Base-by-base conservation (phyloP, 2,113 vertebrate genomes). In the Ailurus styani region DNA sequence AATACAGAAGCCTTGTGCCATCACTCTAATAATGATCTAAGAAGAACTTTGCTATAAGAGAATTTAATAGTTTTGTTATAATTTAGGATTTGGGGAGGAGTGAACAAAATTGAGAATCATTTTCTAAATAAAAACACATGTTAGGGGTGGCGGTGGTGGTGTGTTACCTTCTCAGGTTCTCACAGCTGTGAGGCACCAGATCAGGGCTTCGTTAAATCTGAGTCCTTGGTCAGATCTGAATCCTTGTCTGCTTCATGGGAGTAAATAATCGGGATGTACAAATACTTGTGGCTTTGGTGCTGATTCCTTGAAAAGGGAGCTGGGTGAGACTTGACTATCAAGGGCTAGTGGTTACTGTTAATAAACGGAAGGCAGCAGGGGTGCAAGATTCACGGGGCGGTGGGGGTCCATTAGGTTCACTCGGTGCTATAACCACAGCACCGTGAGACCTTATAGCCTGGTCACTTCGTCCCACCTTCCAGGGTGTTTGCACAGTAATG, bases 41-140 rank as follows among this genome's bases (percentile, higher is more conserved):
- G 62, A 84, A 78, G 37, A 75, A 66, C 17, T 72, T 82, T 31
- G 20, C 34, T 52, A 1, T 37, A 47, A 91, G 87, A 47, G 84
- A 34, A 42, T 70, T 17, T 13, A 7, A 25, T 66, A 60, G 54
- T 87, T 77, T 62, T 55, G 29, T 55, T 72, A 14, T 27, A 7
- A 72, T 79, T 78, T 90, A 60, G 79, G 37, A 72, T 90, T 96
- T 79, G 1, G 27, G 81, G 68, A 88, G 72, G 40, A 50, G 21
- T 79, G 18, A 87, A 14, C 6, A 94, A 40, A 90, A 52, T 52
- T 50, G 29, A 73, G 91, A 64, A 45, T 89, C 27, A 72, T 72
- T 72, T 86, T 79, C 81, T 34, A 40, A 3, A 47, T 96, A 21
- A 42, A 68, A 62, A 42, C 62, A 15, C 55, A 4, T 2, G 3